Percentiles rank a stretch among this genome's conserved stretches.
Evolutionary conservation across 2,888 invertebrate genomes (phyloP).

Genomic region (Alloscopus bannaensis): DNA sequence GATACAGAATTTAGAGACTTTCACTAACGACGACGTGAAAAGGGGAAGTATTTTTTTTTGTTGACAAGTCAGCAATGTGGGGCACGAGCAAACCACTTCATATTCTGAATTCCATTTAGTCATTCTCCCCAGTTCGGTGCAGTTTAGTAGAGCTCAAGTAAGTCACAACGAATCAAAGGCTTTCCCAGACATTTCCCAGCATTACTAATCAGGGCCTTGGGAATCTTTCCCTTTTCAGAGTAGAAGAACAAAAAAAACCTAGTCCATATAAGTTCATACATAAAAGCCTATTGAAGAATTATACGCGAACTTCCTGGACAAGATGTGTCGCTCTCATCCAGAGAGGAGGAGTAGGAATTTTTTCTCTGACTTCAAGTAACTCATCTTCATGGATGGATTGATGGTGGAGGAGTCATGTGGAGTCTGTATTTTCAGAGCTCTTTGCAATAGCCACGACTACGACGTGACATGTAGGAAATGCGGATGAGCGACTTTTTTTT

Average conservation of each 20-base stretch:
- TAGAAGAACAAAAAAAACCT: too few relatives aligned
- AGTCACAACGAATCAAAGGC: conserved; percentile 8
- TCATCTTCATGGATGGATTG: conserved; percentile 54
- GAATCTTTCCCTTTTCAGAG: too few relatives aligned
- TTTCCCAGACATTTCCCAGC: conserved; percentile 23
- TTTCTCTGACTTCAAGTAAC: conserved; percentile 25
- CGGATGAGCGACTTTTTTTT: conserved; percentile 44
- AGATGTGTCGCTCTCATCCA: too few relatives aligned
- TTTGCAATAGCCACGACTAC: conserved; percentile 26
- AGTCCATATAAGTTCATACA: too few relatives aligned
- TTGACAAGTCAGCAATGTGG: conserved; percentile 25
- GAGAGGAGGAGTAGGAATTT: conserved; percentile 4
- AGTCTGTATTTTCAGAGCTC: too few relatives aligned
- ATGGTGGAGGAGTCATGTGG: conserved; percentile 38
- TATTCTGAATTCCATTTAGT: conserved; percentile 16
- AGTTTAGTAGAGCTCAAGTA: conserved; percentile 1
- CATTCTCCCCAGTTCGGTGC: conserved; percentile 1
- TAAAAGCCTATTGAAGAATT: too few relatives aligned
- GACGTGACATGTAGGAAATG: conserved; percentile 59
- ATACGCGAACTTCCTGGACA: too few relatives aligned
- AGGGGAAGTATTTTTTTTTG: conserved; percentile 25
- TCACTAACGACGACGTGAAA: conserved; percentile 29
- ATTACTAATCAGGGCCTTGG: conserved; percentile 1
- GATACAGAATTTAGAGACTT: not conserved
- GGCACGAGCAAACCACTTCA: conserved; percentile 12